Evolutionary conservation across 2,888 invertebrate species (phyloP), one percentile per base, ranked within the genome.

Genomic region (Pollenia angustigena): DNA sequence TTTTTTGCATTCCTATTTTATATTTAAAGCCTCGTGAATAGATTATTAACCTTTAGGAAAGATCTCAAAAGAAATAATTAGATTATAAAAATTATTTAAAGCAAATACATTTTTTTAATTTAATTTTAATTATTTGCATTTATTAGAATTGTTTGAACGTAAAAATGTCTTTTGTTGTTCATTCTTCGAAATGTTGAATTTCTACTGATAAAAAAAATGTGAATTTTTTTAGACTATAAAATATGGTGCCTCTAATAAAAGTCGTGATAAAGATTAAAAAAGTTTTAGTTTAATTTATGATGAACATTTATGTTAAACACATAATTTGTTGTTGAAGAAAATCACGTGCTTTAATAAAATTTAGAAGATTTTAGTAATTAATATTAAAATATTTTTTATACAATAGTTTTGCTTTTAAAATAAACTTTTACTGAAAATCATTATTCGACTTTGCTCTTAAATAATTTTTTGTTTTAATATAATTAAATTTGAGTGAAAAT

Each of bases 31-130:
- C 10, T 16, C 60, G 12, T 62, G 16, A 40, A 62, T n/a, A 62
- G 42, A n/a, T 0, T 62, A 62, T 62, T 62, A 10, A 62, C 40
- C 60, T 62, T 10, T 42, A 32, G 7, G 9, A 60, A 40, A 60
- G 40, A 60, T 56, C 18, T 7, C 10, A 62, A 40, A 42, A 62
- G 8, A 42, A 42, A 42, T 40, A 23, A 12, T 66, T 23, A 40
- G 68, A 68, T 50, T 68, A 50, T 50, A 50, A 68, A 12, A 68
- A 68, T 40, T 18, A n/a, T 62, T 42, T n/a, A 58, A 7, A 32
- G 8, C 4, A 62, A 16, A 62, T 6, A 32, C 4, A 32, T 32
- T 32, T 32, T 1, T 32, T 32, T 32, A 32, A 32, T 32, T 0
- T 6, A 32, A 32, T 32, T 32, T 32, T 32, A 32, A 32, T 32